phyloP scores from a whole-genome alignment of 2,888 invertebrate genomes.

The Epirrhoe alternata region DNA sequence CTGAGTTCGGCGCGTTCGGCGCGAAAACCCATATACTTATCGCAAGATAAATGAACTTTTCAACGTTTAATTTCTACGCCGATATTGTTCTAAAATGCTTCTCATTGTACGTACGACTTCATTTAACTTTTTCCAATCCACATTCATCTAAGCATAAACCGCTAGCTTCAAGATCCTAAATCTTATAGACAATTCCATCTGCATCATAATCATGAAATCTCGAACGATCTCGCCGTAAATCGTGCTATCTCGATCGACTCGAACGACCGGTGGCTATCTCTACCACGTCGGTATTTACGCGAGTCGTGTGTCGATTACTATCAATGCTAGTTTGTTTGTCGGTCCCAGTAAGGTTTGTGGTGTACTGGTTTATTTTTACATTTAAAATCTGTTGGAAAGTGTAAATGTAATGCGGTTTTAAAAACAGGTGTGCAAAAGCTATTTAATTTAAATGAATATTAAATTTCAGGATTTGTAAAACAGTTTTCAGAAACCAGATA shows the following conservation, averaged over 20 bases:
- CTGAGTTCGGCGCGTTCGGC: too few relatives aligned
- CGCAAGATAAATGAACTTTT: too few relatives aligned
- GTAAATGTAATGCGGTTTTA: too few relatives aligned
- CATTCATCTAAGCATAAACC: background rate
- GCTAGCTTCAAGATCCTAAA: slow-evolving; percentile 5
- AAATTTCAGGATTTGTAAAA: too few relatives aligned
- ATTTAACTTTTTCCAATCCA: background rate
- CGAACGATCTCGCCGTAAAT: slow-evolving; percentile 72
- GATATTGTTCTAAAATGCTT: too few relatives aligned
- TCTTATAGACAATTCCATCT: slow-evolving; percentile 17
- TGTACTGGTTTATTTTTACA: slow-evolving; percentile 47
- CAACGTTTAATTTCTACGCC: too few relatives aligned
- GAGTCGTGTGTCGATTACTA: slow-evolving; percentile 68
- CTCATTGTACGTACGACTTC: background rate
- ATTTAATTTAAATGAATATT: too few relatives aligned
- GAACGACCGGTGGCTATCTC: slow-evolving; percentile 63
- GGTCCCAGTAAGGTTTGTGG: slow-evolving; percentile 46
- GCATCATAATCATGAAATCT: slow-evolving; percentile 54
- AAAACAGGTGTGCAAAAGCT: too few relatives aligned
- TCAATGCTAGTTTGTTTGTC: slow-evolving; percentile 73
- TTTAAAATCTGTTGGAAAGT: background rate
- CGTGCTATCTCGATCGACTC: slow-evolving; percentile 73
- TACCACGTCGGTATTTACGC: slow-evolving; percentile 60
- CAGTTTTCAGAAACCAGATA: too few relatives aligned
- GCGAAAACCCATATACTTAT: too few relatives aligned